These are phyloP conservation scores for Phymastichus coffea DNA, from an alignment of 1,140 invertebrate species.

Conservation along the genomic window DNA sequence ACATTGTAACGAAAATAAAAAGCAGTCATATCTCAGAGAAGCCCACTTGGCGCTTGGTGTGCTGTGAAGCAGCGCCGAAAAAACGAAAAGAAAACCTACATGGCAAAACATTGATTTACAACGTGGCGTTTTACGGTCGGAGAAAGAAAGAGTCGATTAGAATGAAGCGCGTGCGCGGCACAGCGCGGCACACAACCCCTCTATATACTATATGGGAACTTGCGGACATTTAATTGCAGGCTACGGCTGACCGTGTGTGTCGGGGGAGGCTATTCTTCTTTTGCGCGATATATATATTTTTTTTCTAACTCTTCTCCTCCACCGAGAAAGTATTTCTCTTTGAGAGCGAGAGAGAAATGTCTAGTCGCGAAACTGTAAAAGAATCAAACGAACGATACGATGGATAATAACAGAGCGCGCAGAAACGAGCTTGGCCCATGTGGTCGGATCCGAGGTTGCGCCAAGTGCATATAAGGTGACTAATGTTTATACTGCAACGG, in stretches of 20 bases:
- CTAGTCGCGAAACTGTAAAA: too few relatives aligned
- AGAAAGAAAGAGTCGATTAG: slow-evolving; percentile 26
- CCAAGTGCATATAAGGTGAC: too few relatives aligned
- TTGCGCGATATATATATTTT: too few relatives aligned
- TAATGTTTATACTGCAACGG: too few relatives aligned
- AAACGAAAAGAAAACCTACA: not conserved
- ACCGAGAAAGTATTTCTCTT: not conserved
- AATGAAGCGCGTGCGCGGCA: slow-evolving; percentile 9
- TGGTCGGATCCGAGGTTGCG: too few relatives aligned
- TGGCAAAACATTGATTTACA: slow-evolving; percentile 23
- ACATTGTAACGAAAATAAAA: not conserved
- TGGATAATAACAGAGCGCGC: too few relatives aligned
- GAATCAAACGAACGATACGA: too few relatives aligned
- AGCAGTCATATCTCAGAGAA: slow-evolving; percentile 2
- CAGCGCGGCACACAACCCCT: slow-evolving; percentile 24
- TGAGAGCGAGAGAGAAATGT: not conserved
- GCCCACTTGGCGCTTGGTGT: not conserved
- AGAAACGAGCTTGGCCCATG: not conserved
- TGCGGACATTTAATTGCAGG: slow-evolving; percentile 54
- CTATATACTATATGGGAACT: slow-evolving; percentile 31
- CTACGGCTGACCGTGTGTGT: slow-evolving; percentile 36
- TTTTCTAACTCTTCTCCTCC: slow-evolving; percentile 26
- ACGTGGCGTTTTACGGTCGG: slow-evolving; percentile 26
- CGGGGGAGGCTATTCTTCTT: slow-evolving; percentile 53
- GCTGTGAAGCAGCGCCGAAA: not conserved